phyloP scores from a whole-genome alignment of 2,797 vertebrate genomes.

The Knipowitschia caucasica region DNA sequence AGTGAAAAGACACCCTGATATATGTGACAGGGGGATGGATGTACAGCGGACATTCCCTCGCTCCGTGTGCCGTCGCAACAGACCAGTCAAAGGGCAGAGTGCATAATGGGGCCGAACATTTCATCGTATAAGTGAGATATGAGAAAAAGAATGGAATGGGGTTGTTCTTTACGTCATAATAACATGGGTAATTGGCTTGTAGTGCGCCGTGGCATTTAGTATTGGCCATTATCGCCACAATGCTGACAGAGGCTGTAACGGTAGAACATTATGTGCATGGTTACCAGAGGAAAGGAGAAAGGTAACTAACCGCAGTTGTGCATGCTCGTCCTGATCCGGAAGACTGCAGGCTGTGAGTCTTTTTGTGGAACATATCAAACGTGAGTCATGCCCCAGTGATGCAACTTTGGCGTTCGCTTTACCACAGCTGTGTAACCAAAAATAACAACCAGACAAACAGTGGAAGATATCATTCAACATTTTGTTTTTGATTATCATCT shows the following conservation, averaged over 20 bases:
- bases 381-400: conserved; percentile 4
- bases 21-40: conserved; percentile 23
- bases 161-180: not conserved
- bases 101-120: conserved; percentile 19
- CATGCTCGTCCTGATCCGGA: not conserved
- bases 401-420: not conserved
- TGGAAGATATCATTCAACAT: not conserved
- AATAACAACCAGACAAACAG: not conserved
- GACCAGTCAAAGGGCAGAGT: conserved; percentile 41
- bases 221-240: not conserved
- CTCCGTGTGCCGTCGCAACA: conserved; percentile 7
- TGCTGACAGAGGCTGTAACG: not conserved
- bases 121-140: conserved; percentile 27
- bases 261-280: not conserved
- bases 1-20: conserved; percentile 11
- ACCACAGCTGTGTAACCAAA: not conserved
- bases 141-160: conserved; percentile 9
- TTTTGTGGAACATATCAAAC: conserved; percentile 1
- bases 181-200: conserved; percentile 2
- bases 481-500: too few relatives aligned
- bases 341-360: not conserved
- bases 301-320: not conserved
- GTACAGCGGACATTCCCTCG: conserved; percentile 5
- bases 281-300: not conserved
- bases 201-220: not conserved